Percentiles rank a stretch among this genome's conserved stretches.
Conservation (phyloP, 2,113 vertebrate species). For the Scytalopus superciliaris region DNA sequence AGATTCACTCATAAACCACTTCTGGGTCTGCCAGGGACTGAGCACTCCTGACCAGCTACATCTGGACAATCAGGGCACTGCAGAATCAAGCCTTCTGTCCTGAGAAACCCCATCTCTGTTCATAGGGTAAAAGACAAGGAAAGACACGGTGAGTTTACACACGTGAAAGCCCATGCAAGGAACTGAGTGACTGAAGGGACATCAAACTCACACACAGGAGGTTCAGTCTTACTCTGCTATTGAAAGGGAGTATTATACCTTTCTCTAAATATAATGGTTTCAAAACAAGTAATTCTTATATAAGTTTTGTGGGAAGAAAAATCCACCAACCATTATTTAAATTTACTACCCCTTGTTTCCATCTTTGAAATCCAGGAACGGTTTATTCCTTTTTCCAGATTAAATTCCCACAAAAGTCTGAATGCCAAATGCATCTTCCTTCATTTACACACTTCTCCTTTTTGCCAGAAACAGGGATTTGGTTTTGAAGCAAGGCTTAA, state of each 20-base stretch:
- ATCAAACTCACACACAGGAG: neutral
- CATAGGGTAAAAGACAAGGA: neutral
- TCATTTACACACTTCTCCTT: neutral
- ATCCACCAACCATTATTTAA: neutral
- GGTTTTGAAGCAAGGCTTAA: neutral
- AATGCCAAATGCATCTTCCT: neutral
- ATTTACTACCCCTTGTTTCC: neutral
- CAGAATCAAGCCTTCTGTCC: neutral
- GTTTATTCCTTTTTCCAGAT: neutral
- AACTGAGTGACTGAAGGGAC: neutral
- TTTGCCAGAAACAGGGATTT: neutral
- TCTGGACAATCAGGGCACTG: neutral
- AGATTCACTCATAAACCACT: neutral
- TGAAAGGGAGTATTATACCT: neutral
- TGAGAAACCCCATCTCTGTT: neutral
- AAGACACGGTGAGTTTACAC: neutral
- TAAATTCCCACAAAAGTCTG: neutral
- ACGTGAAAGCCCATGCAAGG: neutral
- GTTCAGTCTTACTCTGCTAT: neutral
- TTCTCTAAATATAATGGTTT: neutral
- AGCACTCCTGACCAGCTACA: neutral
- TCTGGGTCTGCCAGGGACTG: neutral
- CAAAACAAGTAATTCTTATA: neutral
- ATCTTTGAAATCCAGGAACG: neutral
- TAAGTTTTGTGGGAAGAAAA: neutral